Base-by-base conservation (phyloP, 2,113 vertebrate species). In the Neotoma lepida region DNA sequence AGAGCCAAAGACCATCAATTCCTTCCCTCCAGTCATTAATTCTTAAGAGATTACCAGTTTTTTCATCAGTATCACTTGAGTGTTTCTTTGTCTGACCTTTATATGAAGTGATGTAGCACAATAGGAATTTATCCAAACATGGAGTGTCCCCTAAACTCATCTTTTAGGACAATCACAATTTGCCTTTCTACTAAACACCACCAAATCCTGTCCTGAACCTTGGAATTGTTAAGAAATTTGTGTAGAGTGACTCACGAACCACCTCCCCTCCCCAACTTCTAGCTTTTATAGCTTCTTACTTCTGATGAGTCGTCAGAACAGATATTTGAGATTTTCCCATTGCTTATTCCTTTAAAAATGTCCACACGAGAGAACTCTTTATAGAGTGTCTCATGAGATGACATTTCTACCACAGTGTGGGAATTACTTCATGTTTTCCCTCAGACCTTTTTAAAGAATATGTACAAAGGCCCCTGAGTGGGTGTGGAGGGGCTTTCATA, bases 21-120 rank as follows among this genome's bases (percentile, higher is more conserved):
- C 95, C 94, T 95, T 91, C 91, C 82, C 92, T 95, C 82, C 28
- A 96, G 95, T 87, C 96, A 94, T 97, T 97, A 97, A 97, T 98
- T 94, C 95, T 94, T 95, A 87, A 85, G 89, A 96, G 93, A 97
- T 91, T 89, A 96, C 96, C 86, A 88, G 78, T 93, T 93, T 94
- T 92, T 97, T 97, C 92, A 96, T 93, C 93, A 86, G 97, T 97
- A 97, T 93, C 63, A 9, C 96, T 93, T 88, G 92, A 96, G 49
- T 64, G 63, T 97, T 94, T 93, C 90, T 90, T 76, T 22, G 13
- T 66, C 70, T 97, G 97, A 98, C 93, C 95, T 96, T 97, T 97
- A 54, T 97, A 90, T 78, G 96, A 97, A 97, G 94, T 96, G 90
- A 96, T 94, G 95, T 94, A 89, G 89, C 84, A 92, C 86, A 39